Evolutionary conservation across 2,113 vertebrate species (phyloP).

Genomic region (Serilophus lunatus): DNA sequence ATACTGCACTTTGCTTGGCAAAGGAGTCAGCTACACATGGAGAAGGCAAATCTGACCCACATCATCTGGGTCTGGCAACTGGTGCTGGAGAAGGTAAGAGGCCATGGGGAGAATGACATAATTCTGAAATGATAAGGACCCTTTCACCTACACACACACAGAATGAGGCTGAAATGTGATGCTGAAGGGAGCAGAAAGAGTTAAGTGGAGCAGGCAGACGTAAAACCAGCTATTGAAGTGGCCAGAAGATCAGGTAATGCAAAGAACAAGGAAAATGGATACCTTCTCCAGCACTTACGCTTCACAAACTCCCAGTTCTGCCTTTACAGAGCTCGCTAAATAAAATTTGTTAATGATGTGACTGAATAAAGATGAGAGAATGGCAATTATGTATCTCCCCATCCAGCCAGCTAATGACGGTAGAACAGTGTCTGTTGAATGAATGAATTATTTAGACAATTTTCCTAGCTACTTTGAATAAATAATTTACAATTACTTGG

Average conservation of each 20-base stretch:
- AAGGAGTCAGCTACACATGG: neutral
- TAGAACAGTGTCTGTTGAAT: neutral
- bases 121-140: neutral
- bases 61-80: neutral
- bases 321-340: neutral
- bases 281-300: neutral
- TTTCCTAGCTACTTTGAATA: neutral
- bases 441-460: neutral
- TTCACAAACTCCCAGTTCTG: neutral
- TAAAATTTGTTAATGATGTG: neutral
- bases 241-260: neutral
- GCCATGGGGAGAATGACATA: fast-evolving
- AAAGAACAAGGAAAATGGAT: neutral
- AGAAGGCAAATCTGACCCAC: neutral
- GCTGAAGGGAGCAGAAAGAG: neutral
- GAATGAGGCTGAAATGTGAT: neutral
- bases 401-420: neutral
- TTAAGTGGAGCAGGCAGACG: neutral
- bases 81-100: neutral
- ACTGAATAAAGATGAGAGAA: neutral
- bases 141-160: neutral
- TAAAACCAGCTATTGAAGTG: neutral
- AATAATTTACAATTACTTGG: neutral
- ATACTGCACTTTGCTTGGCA: neutral
- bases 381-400: neutral